These are phyloP conservation scores for Turdus rufiventris DNA, from an alignment of 2,113 vertebrate species.

Conservation along the genomic window DNA sequence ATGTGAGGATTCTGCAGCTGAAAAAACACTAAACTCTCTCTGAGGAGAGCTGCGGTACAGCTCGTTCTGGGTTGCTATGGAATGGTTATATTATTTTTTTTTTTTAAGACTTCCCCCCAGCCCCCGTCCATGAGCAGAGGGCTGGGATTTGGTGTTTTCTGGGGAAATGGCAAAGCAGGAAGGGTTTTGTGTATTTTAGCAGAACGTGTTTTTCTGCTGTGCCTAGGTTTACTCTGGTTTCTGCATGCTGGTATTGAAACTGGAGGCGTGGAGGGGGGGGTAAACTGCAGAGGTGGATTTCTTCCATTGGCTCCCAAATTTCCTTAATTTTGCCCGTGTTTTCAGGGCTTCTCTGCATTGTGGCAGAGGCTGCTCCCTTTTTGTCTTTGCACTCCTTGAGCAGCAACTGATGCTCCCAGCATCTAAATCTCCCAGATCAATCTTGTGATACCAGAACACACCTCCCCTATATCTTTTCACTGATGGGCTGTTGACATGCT, in stretches of 20 bases:
- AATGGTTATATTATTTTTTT: not conserved
- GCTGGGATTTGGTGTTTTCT: not conserved
- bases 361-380: conserved; percentile 41
- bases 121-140: not conserved
- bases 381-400: conserved; percentile 1
- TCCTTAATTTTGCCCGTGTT: not conserved
- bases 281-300: not conserved
- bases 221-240: not conserved
- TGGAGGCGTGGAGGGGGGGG: not conserved
- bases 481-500: not conserved
- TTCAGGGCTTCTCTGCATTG: conserved; percentile 27
- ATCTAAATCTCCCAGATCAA: not conserved
- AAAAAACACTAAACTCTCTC: conserved; percentile 56
- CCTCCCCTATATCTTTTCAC: not conserved
- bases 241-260: not conserved
- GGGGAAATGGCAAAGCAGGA: conserved; percentile 18
- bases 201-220: not conserved
- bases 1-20: conserved; percentile 35
- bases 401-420: not conserved
- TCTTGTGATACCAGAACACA: not conserved
- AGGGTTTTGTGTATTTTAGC: not conserved
- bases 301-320: not conserved
- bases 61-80: conserved; percentile 29
- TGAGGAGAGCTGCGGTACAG: not conserved
- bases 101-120: not conserved